Conservation (phyloP, 2,888 invertebrate genomes). For the Tortricodes alternella region DNA sequence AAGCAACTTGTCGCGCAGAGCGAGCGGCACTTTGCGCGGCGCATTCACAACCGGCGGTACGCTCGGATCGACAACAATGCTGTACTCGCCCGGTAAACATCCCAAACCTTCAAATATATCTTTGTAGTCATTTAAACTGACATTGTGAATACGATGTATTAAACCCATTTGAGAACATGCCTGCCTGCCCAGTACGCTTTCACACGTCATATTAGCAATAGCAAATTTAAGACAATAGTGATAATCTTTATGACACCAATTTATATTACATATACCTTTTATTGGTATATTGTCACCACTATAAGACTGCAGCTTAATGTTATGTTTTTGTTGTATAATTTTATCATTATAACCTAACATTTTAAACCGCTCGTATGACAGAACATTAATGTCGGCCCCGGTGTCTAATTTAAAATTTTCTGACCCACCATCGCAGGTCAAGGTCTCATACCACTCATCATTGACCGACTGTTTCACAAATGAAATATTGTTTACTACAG, state of each 20-base stretch:
- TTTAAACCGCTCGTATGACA: too few relatives aligned
- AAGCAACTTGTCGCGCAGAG: conserved; percentile 16
- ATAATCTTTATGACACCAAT: conserved; percentile 1
- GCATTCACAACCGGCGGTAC: conserved; percentile 14
- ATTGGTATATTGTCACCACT: neutral
- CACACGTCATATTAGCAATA: neutral
- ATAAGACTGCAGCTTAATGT: neutral
- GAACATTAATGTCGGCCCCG: neutral
- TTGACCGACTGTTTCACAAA: too few relatives aligned
- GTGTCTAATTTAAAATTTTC: neutral
- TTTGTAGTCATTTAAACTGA: neutral
- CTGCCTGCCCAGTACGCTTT: neutral
- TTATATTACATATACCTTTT: neutral
- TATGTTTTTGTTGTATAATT: neutral
- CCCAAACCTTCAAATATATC: conserved; percentile 19
- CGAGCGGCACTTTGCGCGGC: conserved; percentile 23
- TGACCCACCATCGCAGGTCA: neutral
- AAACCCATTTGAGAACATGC: conserved; percentile 2
- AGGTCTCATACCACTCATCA: neutral
- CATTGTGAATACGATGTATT: neutral
- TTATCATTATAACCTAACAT: neutral
- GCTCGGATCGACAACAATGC: conserved; percentile 9
- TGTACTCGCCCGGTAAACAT: conserved; percentile 23
- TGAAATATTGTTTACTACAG: too few relatives aligned
- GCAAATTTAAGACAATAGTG: conserved; percentile 1